Evolutionary conservation across 2,888 invertebrate genomes (phyloP).

Genomic region (Argyresthia goedartella): DNA sequence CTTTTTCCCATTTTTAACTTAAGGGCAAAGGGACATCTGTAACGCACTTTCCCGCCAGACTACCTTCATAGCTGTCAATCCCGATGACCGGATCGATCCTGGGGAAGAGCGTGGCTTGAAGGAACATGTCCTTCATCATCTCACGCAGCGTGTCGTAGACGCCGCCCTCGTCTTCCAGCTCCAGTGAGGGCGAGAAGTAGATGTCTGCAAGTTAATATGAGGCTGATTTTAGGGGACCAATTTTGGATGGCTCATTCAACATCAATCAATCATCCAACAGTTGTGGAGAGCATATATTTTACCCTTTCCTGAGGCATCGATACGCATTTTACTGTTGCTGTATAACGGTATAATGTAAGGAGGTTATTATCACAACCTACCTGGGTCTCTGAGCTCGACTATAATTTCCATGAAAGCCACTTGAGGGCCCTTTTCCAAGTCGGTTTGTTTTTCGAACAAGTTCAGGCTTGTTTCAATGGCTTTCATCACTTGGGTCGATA

Average conservation of each 20-base stretch:
- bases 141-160: slow-evolving; percentile 77
- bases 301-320: too few relatives aligned
- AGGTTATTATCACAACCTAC: slow-evolving; percentile 25
- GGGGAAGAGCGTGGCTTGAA: slow-evolving; percentile 79
- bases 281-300: too few relatives aligned
- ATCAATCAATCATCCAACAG: too few relatives aligned
- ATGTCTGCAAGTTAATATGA: slow-evolving; percentile 49
- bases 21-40: too few relatives aligned
- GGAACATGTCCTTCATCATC: slow-evolving; percentile 82
- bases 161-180: slow-evolving; percentile 74
- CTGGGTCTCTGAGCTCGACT: slow-evolving; percentile 79
- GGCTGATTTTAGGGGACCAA: too few relatives aligned
- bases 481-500: slow-evolving; percentile 53
- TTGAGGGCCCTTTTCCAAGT: slow-evolving; percentile 62
- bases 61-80: slow-evolving; percentile 52
- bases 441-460: slow-evolving; percentile 73
- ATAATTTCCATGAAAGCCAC: slow-evolving; percentile 83
- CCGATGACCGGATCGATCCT: slow-evolving; percentile 71
- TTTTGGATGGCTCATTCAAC: too few relatives aligned
- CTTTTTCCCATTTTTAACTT: too few relatives aligned
- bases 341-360: too few relatives aligned
- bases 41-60: neutral
- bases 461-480: slow-evolving; percentile 62
- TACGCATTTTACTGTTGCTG: too few relatives aligned
- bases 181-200: slow-evolving; percentile 80